phyloP scores from a whole-genome alignment of 2,888 invertebrate species.

The Branchellion lobata region DNA sequence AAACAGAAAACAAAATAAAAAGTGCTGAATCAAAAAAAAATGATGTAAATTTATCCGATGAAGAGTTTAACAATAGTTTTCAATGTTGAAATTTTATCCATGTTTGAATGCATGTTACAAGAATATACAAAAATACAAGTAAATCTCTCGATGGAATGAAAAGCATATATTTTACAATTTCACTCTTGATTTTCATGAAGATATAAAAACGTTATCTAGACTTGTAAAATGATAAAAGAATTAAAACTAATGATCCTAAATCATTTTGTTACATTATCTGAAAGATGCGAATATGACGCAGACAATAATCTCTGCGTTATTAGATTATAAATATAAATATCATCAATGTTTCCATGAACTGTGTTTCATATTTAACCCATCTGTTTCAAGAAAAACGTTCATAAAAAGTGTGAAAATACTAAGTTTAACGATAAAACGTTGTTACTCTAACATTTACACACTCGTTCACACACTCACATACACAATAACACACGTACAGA shows the following conservation, averaged over 20 bases:
- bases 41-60: background rate
- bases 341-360: constrained; percentile 12
- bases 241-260: too few species aligned
- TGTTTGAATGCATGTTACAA: background rate
- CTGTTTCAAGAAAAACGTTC: constrained; percentile 4
- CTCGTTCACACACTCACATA: too few species aligned
- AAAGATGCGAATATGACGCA: too few species aligned
- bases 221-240: too few species aligned
- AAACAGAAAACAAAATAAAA: too few species aligned
- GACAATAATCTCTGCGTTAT: too few species aligned
- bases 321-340: background rate
- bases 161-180: background rate
- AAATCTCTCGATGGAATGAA: background rate
- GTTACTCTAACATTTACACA: too few species aligned
- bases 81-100: background rate
- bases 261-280: too few species aligned
- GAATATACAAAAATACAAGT: background rate
- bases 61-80: background rate
- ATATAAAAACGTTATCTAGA: too few species aligned
- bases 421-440: too few species aligned
- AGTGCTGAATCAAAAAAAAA: too few species aligned
- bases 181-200: background rate
- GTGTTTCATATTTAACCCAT: background rate
- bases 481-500: too few species aligned
- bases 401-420: background rate